Base-by-base conservation (phyloP, 1,140 invertebrate genomes). In the Euwallacea similis region DNA sequence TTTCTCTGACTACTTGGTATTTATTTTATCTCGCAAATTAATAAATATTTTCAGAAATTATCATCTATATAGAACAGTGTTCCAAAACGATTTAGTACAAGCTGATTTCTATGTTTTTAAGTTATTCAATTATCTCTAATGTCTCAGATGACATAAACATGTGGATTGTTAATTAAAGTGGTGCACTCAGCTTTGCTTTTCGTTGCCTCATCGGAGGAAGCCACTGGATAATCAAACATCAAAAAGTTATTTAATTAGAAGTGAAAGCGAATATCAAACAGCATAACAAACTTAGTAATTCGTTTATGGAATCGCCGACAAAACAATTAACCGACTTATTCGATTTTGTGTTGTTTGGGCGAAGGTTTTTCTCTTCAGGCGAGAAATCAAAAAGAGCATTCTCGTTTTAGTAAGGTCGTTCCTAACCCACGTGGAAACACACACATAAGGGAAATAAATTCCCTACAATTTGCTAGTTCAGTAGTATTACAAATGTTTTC, bases 181-280 rank as follows among this genome's bases (percentile, higher is more conserved):
- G 15, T 59, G 56, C 56, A 59, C 42, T 11, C 11, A 41, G 11
- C 13, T 16, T 54, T 53, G 9, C 46, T 50, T 50, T 43, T 33
- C 41, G 55, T 42, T 41, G 16, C 7, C 64, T 62, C 68, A 43
- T 63, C 58, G 43, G 47, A 65, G 63, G 53, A 54, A 65, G 54
- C 63, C 53, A 54, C 53, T 65, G 63, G 63, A 65, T 65, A 65
- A 54, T 65, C 63, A 68, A 68, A 68, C 56, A 68, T 68, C 56
- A 68, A 68, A 68, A 68, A 68, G 56, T 68, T 68, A 59, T 59
- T 68, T 68, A 68, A 68, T 68, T 68, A 68, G 43, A 60, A 68
- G 11, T 15, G 66, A 60, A 43, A 68, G 43, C 66, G 56, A 59
- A 68, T 42, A 68, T 68, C 66, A 68, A 60, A 68, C 55, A 43